These are phyloP conservation scores for Pristionchus maxplancki DNA, from an alignment of 2,888 invertebrate genomes.

Conservation along the genomic window DNA sequence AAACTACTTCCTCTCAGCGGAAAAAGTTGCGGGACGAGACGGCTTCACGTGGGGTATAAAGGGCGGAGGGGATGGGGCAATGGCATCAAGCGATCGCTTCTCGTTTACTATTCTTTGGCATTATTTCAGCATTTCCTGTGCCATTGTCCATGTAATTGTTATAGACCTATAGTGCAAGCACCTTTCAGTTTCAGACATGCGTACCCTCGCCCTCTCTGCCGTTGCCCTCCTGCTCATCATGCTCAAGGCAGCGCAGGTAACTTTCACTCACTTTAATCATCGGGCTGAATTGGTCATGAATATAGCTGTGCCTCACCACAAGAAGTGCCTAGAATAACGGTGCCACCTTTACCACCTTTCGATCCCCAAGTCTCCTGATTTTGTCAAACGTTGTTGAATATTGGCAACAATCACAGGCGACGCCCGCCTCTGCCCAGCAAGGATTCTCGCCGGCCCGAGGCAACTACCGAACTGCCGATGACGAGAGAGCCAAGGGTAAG, in stretches of 20 bases:
- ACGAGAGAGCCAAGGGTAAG: background rate
- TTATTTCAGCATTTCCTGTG: background rate
- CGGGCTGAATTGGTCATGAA: no score
- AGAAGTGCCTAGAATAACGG: no score
- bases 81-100: background rate
- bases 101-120: background rate
- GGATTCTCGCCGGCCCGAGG: slow-evolving; percentile 14
- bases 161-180: no score
- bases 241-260: background rate
- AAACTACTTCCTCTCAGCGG: slow-evolving; percentile 7
- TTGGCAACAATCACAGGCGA: background rate
- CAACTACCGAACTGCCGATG: background rate
- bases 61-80: background rate
- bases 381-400: no score
- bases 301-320: no score
- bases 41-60: slow-evolving; percentile 33
- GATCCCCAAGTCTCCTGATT: background rate
- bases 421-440: background rate
- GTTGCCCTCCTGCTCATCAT: background rate
- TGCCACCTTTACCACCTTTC: no score
- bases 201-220: slow-evolving; percentile 32
- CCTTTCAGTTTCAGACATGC: background rate
- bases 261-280: background rate
- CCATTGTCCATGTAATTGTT: background rate
- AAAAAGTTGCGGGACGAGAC: background rate